Base-by-base conservation (phyloP, 2,888 invertebrate genomes). In the Lithosia quadra region DNA sequence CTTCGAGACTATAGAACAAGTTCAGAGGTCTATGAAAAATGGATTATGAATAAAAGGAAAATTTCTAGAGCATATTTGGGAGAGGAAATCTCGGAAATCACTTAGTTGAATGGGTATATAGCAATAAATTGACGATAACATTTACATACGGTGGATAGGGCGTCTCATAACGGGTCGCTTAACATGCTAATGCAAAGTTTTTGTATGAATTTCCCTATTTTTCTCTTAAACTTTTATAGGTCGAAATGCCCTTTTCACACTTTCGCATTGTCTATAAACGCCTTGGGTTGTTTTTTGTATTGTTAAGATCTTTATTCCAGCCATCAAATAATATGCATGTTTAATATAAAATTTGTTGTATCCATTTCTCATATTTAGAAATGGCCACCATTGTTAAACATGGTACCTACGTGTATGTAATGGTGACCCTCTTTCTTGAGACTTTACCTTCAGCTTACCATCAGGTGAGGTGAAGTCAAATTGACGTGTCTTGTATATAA, bases 111-210 rank as follows among this genome's bases (percentile, higher is more conserved):
- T 90, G 89, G 88, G 74, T 76, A 75, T 90, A 91, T 92, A 91
- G 92, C 92, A 91, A 94, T 93, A 94, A 94, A 93, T 94, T 91
- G 85, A 78, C 87, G 86, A 90, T 91, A 90, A 86, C 90, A 93
- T 93, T 93, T 92, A 88, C 92, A 93, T 92, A 89, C 91, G 88
- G 86, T 83, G 74, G 78, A 80, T 63, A 86, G 91, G 92, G 90
- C 86, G 89, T 85, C 87, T 85, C 76, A 81, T 81, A 87, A 88
- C 90, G 93, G 91, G 81, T 91, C 91, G 90, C 91, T 92, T 87
- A 86, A 81, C 91, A 90, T 90, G 86, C 80, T 89, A 88, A 89
- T 89, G 85, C 82, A 79, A 59, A 77, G 68, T 74, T 75, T 77
- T 83, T 77, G 76, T 71, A 80, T 73, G 74, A 72, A 82, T 88